Evolutionary conservation across 2,888 invertebrate species (phyloP).

Genomic region (Eristalinus sepulchralis): DNA sequence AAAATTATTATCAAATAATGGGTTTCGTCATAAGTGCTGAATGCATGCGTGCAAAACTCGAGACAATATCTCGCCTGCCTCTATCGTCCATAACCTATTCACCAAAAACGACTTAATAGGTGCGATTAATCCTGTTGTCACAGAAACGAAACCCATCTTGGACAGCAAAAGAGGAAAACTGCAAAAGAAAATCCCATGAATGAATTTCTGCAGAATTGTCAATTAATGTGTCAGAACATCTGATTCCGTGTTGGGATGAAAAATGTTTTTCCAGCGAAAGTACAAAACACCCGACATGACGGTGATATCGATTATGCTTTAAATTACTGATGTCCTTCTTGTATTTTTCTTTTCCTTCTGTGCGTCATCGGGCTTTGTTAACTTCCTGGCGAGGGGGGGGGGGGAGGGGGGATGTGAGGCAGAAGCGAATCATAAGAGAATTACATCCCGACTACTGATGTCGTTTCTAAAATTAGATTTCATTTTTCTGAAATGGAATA

Average conservation of each 20-base stretch:
- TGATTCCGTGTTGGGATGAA: neutral
- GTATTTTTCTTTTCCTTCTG: neutral
- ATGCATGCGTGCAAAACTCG: no score
- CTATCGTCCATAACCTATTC: no score
- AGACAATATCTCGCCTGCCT: no score
- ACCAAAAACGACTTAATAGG: no score
- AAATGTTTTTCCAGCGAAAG: neutral
- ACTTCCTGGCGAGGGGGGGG: neutral
- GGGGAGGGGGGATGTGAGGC: neutral
- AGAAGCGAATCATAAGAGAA: neutral
- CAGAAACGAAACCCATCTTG: no score
- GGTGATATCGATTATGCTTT: neutral
- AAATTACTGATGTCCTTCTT: neutral
- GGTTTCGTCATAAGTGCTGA: no score
- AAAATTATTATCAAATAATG: no score
- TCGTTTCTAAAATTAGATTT: neutral
- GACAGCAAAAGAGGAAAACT: no score
- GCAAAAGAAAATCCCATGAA: neutral
- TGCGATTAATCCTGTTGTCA: no score
- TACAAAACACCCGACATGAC: neutral
- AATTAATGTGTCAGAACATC: neutral
- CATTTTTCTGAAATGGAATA: neutral
- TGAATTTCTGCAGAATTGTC: neutral
- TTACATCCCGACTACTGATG: neutral
- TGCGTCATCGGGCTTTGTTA: neutral